These are phyloP conservation scores for Acyrthosiphon pisum DNA, from an alignment of 1,140 invertebrate species.

Conservation along the genomic window DNA sequence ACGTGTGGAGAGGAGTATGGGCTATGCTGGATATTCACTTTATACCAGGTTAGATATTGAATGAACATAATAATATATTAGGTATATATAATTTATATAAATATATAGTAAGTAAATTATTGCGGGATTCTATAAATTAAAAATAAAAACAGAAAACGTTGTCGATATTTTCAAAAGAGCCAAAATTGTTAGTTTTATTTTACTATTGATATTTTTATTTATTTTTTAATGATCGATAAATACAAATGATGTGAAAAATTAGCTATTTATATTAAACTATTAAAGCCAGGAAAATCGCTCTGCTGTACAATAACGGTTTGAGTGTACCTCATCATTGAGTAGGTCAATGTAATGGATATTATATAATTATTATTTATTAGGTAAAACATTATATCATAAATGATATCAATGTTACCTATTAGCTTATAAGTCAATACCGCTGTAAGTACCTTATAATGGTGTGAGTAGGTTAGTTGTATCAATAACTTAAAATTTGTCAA, in stretches of 20 bases:
- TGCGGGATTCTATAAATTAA: background rate
- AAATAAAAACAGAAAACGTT: background rate
- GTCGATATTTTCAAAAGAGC: background rate
- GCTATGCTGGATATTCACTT: conserved; percentile 79
- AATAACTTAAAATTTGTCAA: background rate
- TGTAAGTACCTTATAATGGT: no score
- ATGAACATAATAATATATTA: background rate
- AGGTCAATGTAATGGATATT: background rate
- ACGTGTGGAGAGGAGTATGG: conserved; percentile 88
- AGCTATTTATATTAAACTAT: no score
- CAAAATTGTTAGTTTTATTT: background rate
- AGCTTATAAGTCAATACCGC: background rate
- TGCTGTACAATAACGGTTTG: background rate
- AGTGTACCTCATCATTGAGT: no score
- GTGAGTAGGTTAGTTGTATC: no score
- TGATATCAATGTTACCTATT: background rate
- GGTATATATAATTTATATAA: background rate
- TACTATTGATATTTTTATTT: background rate
- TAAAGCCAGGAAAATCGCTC: background rate
- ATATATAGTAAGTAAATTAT: background rate
- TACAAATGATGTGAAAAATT: no score
- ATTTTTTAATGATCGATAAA: no score
- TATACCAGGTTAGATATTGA: conserved; percentile 69
- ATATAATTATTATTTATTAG: background rate
- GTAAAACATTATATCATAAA: background rate